Percentiles rank a stretch among this genome's conserved stretches.
phyloP scores from a whole-genome alignment of 2,888 invertebrate genomes.

The Polydrusus cervinus region DNA sequence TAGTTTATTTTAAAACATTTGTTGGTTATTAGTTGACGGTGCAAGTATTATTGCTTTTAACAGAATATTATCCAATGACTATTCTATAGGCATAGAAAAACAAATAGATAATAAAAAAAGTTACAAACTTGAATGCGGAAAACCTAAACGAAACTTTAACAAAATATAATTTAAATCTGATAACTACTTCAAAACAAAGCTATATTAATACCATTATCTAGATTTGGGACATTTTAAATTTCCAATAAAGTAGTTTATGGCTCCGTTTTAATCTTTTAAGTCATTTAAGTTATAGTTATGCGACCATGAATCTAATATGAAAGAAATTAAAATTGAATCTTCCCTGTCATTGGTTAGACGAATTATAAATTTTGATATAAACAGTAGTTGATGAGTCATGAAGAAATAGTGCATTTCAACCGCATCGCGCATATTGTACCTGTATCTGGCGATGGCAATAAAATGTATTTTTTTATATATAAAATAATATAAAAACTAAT shows the following conservation, averaged over 20 bases:
- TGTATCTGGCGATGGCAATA: too few species aligned
- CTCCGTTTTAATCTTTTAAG: slow-evolving; percentile 24
- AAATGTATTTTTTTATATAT: too few species aligned
- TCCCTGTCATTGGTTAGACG: neutral
- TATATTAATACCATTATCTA: slow-evolving; percentile 24
- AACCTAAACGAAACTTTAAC: slow-evolving; percentile 10
- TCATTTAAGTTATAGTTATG: slow-evolving; percentile 12
- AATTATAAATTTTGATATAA: too few species aligned
- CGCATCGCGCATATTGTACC: too few species aligned
- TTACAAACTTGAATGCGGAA: neutral
- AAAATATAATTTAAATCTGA: slow-evolving; percentile 17
- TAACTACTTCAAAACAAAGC: slow-evolving; percentile 21
- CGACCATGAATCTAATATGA: slow-evolving; percentile 14
- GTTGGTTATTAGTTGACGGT: too few species aligned
- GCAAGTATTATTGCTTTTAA: too few species aligned
- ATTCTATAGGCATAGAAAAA: neutral
- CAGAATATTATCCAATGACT: neutral
- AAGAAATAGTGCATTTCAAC: too few species aligned
- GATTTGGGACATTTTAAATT: slow-evolving; percentile 24
- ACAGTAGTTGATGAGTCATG: too few species aligned
- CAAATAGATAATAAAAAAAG: neutral
- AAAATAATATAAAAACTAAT: too few species aligned
- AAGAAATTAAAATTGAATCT: slow-evolving; percentile 15
- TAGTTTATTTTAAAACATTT: too few species aligned
- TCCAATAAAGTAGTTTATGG: slow-evolving; percentile 21